Base-by-base conservation (phyloP, 1,140 invertebrate genomes). In the Cyrtorhinus lividipennis region DNA sequence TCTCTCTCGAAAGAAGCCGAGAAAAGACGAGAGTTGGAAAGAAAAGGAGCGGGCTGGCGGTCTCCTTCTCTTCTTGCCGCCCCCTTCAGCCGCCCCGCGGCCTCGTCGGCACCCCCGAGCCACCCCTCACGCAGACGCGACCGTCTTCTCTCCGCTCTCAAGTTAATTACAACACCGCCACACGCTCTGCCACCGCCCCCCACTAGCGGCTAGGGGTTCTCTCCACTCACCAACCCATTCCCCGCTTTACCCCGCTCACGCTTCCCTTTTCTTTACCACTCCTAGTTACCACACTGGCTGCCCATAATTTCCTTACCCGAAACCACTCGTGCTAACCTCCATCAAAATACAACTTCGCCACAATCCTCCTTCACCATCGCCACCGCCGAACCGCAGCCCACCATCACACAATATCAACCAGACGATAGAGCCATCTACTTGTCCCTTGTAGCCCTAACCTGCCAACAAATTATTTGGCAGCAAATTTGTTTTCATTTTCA, bases 1-100 rank as follows among this genome's bases (percentile, higher is more conserved):
- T 27, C 56, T 23, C n/a, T 22, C 23, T 27, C 61, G 66, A 67
- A 67, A 67, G 66, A 67, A 67, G 58, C 66, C 66, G 66, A 67
- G 64, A 64, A 67, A 65, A 61, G 64, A 65, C 64, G 64, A 65
- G 64, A 64, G 58, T 64, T 56, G 27, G 56, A 67, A 62, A 65
- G 63, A 66, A 62, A 66, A 53, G 65, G 56, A 38, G 59, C 22
- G n/a, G 26, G 24, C 10, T 24, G 44, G 24, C 38, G 44, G 59
- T 44, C 44, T n/a, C 24, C 45, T 2, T 24, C 56, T 57, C 56
- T 13, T n/a, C 24, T n/a, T 15, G 2, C 58, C 58, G 24, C 58
- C 58, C 1, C 58, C 56, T 26, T 15, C 27, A n/a, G 27, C 27
- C 24, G 58, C 27, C 27, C 24, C 24, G n/a, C n/a, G n/a, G n/a